Evolutionary conservation across 2,797 vertebrate genomes (phyloP).

Genomic region (Falco berigora): DNA sequence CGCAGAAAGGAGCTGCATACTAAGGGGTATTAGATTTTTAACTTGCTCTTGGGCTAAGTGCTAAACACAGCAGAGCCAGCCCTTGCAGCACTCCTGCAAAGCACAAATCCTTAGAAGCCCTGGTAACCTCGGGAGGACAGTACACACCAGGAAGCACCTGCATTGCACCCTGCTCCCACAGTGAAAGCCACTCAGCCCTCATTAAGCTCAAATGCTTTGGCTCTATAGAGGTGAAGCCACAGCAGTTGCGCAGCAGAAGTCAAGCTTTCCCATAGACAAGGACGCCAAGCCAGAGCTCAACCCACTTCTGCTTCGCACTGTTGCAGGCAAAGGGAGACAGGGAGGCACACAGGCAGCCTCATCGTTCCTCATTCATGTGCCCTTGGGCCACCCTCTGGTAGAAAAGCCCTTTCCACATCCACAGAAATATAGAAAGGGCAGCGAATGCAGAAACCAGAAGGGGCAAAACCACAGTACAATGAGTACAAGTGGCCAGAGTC

Average conservation of each 20-base stretch:
- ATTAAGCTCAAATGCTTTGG: neutral
- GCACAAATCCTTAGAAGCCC: neutral
- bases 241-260: neutral
- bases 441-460: neutral
- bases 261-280: neutral
- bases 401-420: neutral
- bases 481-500: neutral
- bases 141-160: neutral
- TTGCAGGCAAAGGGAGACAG: neutral
- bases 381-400: neutral
- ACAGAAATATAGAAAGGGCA: neutral
- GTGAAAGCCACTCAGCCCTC: neutral
- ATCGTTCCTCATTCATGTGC: neutral
- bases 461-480: neutral
- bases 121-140: neutral
- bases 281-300: neutral
- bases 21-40: neutral
- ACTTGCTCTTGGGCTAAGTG: neutral
- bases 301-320: neutral
- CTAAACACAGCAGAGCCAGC: neutral
- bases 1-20: neutral
- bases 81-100: rapidly evolving
- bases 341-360: rapidly evolving
- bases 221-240: neutral
- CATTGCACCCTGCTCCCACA: neutral